A percentile compares a stretch with the other conserved stretches of the same genome.
phyloP scores from a whole-genome alignment of 2,888 invertebrate genomes.

The Phyto melanocephala region DNA sequence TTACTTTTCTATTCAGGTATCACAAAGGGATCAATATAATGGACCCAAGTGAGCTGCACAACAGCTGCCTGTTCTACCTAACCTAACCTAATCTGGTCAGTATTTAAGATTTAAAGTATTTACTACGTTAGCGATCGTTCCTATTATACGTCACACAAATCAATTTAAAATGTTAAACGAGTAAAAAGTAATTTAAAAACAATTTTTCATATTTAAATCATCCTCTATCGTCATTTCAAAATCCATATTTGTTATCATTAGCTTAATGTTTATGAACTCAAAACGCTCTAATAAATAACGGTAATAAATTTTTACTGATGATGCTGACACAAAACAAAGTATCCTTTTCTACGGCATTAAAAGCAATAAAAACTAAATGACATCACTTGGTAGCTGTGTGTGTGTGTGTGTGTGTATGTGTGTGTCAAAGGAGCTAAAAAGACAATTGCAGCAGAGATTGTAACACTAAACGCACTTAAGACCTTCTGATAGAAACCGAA shows the following conservation, averaged over 20 bases:
- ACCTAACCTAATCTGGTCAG: no score
- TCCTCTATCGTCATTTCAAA: not conserved
- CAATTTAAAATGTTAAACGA: no score
- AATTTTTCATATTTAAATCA: not conserved
- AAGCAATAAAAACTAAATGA: constrained; percentile 31
- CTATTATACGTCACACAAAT: no score
- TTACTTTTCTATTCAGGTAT: no score
- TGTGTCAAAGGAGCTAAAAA: not conserved
- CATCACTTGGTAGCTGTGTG: not conserved
- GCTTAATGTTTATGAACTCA: constrained; percentile 37
- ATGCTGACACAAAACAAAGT: constrained; percentile 36
- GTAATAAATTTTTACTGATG: constrained; percentile 46
- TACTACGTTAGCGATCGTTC: no score
- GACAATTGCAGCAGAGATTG: constrained; percentile 3
- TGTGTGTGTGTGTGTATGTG: not conserved
- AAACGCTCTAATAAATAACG: not conserved
- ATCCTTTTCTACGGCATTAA: constrained; percentile 34
- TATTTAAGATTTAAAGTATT: no score
- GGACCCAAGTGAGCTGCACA: no score
- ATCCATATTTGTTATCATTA: constrained; percentile 36
- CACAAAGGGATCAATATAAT: no score
- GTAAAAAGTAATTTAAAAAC: not conserved
- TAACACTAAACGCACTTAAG: not conserved
- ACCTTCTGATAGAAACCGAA: not conserved
- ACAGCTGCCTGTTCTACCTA: no score